Evolutionary conservation across 2,797 vertebrate genomes (phyloP).

Genomic region (Glossophaga mutica): DNA sequence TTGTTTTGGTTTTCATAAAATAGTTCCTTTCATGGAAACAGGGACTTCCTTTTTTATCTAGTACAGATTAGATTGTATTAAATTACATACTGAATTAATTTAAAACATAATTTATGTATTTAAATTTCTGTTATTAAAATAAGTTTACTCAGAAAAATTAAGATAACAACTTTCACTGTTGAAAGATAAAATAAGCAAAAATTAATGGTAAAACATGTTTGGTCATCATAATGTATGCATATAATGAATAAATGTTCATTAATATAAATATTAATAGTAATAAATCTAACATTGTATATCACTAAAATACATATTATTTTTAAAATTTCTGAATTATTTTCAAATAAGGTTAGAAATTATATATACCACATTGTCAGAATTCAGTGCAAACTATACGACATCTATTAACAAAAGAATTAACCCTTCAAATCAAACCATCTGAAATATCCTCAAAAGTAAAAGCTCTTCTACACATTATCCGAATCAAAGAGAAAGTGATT

Average conservation of each 20-base stretch:
- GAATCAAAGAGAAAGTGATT: constrained; percentile 8
- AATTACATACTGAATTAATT: not conserved
- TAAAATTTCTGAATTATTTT: not conserved
- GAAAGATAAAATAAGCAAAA: not conserved
- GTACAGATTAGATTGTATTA: not conserved
- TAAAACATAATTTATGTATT: not conserved
- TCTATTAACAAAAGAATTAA: not conserved
- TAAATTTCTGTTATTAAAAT: not conserved
- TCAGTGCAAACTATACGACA: not conserved
- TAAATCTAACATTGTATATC: not conserved
- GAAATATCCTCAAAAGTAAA: not conserved
- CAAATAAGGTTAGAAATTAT: not conserved
- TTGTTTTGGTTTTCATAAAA: not conserved
- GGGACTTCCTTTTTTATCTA: not conserved
- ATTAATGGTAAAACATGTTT: not conserved
- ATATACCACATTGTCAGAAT: not conserved
- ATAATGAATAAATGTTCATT: not conserved
- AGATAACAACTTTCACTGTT: not conserved
- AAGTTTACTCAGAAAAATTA: not conserved
- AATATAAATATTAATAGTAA: too few relatives aligned
- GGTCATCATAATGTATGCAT: not conserved
- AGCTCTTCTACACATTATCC: not conserved
- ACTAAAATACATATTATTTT: not conserved
- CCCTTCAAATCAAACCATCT: not conserved
- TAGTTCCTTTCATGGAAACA: not conserved